Evolutionary conservation across 1,140 invertebrate genomes (phyloP).

Genomic region (Leguminivora glycinivorella): DNA sequence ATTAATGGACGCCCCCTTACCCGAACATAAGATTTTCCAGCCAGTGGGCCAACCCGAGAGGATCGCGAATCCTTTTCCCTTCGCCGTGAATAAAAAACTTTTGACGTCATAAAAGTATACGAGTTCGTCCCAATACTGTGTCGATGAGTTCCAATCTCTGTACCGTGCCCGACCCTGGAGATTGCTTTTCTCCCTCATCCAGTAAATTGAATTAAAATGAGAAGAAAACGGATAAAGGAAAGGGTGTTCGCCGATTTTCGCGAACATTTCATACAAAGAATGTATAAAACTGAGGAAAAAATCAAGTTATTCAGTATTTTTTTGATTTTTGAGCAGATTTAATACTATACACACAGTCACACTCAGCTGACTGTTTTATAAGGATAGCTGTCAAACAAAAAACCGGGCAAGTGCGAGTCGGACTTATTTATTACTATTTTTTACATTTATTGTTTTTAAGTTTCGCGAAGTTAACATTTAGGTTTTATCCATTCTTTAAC

Average conservation of each 20-base stretch:
- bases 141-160: slow-evolving; percentile 73
- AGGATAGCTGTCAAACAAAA: too few species aligned
- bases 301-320: too few species aligned
- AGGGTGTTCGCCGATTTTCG: slow-evolving; percentile 59
- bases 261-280: slow-evolving; percentile 49
- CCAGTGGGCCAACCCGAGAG: slow-evolving; percentile 32
- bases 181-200: slow-evolving; percentile 73
- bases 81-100: slow-evolving; percentile 70
- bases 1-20: too few species aligned
- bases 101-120: slow-evolving; percentile 71
- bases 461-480: too few species aligned
- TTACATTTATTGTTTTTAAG: too few species aligned
- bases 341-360: too few species aligned
- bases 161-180: slow-evolving; percentile 68
- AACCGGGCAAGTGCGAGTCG: too few species aligned
- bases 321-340: too few species aligned
- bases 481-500: too few species aligned
- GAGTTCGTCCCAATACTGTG: slow-evolving; percentile 74
- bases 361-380: too few species aligned
- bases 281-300: too few species aligned
- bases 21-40: slow-evolving; percentile 8
- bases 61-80: slow-evolving; percentile 64
- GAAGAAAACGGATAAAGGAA: slow-evolving; percentile 68
- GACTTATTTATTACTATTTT: too few species aligned
- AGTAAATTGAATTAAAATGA: slow-evolving; percentile 76